Evolutionary conservation across 2,888 invertebrate genomes (phyloP).

Genomic region (Oxycera nigricornis): DNA sequence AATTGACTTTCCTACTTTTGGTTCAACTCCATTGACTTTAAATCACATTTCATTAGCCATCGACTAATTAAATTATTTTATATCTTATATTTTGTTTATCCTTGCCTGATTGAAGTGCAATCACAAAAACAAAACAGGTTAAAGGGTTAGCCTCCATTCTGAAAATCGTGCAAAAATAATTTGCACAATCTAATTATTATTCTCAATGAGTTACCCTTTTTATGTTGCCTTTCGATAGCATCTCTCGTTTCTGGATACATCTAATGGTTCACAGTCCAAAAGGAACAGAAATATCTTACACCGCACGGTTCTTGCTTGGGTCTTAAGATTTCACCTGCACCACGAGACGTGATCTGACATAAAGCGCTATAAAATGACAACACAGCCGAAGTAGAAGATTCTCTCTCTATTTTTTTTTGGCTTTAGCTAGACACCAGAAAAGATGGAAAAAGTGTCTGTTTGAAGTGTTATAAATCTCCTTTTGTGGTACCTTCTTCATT

Average conservation of each 20-base stretch:
- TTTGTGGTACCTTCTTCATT: conserved; percentile 38
- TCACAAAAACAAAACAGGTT: too few relatives aligned
- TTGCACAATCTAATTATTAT: conserved; percentile 42
- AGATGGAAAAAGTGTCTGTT: conserved; percentile 13
- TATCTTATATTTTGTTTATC: too few relatives aligned
- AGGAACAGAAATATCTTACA: neutral
- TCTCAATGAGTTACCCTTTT: neutral
- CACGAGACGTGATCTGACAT: neutral
- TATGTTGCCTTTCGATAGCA: neutral
- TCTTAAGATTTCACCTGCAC: conserved; percentile 19
- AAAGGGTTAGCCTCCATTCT: too few relatives aligned
- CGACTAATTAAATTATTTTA: too few relatives aligned
- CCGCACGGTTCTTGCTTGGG: neutral
- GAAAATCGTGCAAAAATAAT: conserved; percentile 41
- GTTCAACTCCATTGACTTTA: too few relatives aligned
- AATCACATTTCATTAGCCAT: too few relatives aligned
- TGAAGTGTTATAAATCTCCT: conserved; percentile 45
- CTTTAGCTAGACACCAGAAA: neutral
- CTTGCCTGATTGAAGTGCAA: too few relatives aligned
- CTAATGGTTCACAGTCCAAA: neutral
- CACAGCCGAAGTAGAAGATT: conserved; percentile 5
- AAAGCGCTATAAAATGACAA: neutral
- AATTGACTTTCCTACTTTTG: too few relatives aligned
- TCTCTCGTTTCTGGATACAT: neutral
- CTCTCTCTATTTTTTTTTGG: neutral